A percentile compares a stretch with the other conserved stretches of the same genome.
Evolutionary conservation across 2,113 vertebrate species (phyloP).

Genomic region (Lanius ludovicianus): DNA sequence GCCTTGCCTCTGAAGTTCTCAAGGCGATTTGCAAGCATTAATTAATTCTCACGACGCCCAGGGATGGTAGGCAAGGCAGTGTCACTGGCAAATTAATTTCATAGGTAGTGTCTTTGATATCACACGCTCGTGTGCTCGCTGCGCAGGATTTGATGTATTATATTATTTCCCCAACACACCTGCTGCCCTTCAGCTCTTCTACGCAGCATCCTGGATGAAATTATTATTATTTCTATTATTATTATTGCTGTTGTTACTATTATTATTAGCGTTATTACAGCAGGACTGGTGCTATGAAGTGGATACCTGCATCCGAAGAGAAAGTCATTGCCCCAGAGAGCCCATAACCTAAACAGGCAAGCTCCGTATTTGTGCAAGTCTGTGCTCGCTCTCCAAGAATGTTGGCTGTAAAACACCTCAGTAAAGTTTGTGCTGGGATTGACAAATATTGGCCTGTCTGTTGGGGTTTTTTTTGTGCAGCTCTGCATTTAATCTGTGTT

Average conservation of each 20-base stretch:
- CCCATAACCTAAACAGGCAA: not conserved
- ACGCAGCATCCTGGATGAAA: not conserved
- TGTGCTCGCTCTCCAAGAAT: slow-evolving; percentile 8
- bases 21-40: slow-evolving; percentile 56
- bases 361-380: not conserved
- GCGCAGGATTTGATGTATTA: not conserved
- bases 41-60: slow-evolving; percentile 61
- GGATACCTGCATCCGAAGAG: not conserved
- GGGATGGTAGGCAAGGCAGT: slow-evolving; percentile 51
- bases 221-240: slow-evolving; percentile 17
- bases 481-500: not conserved
- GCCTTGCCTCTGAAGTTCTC: slow-evolving; percentile 59
- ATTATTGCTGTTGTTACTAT: not conserved
- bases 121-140: not conserved
- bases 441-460: slow-evolving; percentile 6
- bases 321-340: slow-evolving; percentile 40
- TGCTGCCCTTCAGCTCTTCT: slow-evolving; percentile 57
- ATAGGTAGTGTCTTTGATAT: slow-evolving; percentile 51
- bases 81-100: slow-evolving; percentile 51
- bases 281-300: not conserved
- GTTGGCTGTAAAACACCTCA: not conserved
- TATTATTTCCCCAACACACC: slow-evolving; percentile 26
- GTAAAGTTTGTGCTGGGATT: not conserved
- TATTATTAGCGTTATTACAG: not conserved
- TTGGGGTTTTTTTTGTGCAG: not conserved